Evolutionary conservation across 2,888 invertebrate genomes (phyloP).

Genomic region (Seladonia tumulorum): DNA sequence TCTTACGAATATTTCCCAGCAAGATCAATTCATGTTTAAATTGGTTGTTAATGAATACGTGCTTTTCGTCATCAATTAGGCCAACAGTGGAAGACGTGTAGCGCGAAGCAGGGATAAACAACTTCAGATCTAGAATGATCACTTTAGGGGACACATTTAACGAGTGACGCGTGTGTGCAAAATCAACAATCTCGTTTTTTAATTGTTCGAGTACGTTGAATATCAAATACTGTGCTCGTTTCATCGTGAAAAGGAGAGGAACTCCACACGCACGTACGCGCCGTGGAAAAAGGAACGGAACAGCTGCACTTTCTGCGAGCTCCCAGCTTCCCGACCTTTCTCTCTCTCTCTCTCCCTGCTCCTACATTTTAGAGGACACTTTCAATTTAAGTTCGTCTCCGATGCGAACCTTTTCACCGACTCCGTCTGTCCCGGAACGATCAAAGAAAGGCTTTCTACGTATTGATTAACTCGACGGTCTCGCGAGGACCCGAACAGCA

Average conservation of each 20-base stretch:
- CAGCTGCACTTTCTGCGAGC: constrained; percentile 29
- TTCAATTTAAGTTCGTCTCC: constrained; percentile 77
- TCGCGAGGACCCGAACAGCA: constrained; percentile 18
- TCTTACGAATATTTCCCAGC: too few species aligned
- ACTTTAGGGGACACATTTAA: too few species aligned
- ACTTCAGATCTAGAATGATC: too few species aligned
- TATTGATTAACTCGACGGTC: constrained; percentile 74
- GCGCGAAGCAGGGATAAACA: too few species aligned
- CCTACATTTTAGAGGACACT: constrained; percentile 75
- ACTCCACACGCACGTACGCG: constrained; percentile 20
- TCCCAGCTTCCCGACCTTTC: constrained; percentile 1
- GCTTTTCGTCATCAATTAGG: too few species aligned
- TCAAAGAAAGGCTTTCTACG: constrained; percentile 73
- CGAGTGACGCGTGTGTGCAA: too few species aligned
- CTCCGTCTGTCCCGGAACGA: constrained; percentile 62
- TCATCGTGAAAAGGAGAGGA: constrained; percentile 20
- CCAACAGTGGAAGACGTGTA: too few species aligned
- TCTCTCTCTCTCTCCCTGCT: constrained; percentile 24
- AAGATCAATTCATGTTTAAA: too few species aligned
- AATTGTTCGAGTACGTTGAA: too few species aligned
- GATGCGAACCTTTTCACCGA: constrained; percentile 62
- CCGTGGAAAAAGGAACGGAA: constrained; percentile 10
- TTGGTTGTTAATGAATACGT: too few species aligned
- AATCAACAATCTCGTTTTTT: too few species aligned
- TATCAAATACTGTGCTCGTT: background rate